Base-by-base conservation (phyloP, 2,888 invertebrate genomes). In the Clostera curtula region DNA sequence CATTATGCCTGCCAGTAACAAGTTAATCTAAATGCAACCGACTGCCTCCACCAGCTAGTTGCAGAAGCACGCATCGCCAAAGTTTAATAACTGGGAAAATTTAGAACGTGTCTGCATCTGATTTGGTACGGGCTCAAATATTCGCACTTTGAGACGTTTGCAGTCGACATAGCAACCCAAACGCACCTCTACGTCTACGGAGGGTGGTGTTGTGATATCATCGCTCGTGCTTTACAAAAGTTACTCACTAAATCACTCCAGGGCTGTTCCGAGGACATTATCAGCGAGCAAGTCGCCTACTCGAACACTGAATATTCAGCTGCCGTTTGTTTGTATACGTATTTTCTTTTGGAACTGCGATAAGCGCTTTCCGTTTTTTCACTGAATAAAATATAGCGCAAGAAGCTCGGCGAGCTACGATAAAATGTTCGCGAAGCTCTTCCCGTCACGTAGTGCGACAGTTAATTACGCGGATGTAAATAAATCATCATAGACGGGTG, bases 391-490 rank as follows among this genome's bases (percentile, higher is more conserved):
- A 80, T 77, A 74, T 71, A 49, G 68, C 67, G 49, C 47, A 57
- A 55, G 54, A 66, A 65, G 68, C 65, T 67, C 67, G 64, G 59
- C 59, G 59, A 53, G 65, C 61, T 51, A 62, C 69, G 79, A 79
- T 82, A 80, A 80, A 79, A 66, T 59, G 68, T 71, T 65, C 62
- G 60, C 66, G 68, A 55, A 66, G 72, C 72, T 71, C 69, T 72
- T 77, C 71, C 77, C 76, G 79, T 82, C 80, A 80, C 80, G 79
- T 77, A 76, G 71, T 76, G 74, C 69, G 80, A 83, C 80, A 80
- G 76, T 80, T 82, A 80, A 82, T 83, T 82, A 82, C 77, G 72
- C 73, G 75, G 72, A 75, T 80, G 73, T 80, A 82, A 80, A 82
- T 83, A 82, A 82, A 83, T 83, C 82, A 82, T 82, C 79, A 76